Base-by-base conservation (phyloP, 2,113 vertebrate genomes). In the Sceloporus tristichus region DNA sequence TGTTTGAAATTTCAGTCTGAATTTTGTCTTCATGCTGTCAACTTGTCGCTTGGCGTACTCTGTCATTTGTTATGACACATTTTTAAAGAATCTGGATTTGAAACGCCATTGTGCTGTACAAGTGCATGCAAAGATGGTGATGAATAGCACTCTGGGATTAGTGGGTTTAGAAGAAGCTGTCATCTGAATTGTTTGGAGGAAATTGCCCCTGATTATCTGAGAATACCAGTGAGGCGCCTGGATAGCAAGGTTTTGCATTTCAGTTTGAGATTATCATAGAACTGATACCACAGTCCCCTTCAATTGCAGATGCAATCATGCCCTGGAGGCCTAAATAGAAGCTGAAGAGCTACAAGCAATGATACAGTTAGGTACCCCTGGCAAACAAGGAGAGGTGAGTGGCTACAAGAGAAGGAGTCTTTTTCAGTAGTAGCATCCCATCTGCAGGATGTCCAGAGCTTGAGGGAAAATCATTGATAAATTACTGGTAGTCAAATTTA, bases 1-100 rank as follows among this genome's bases (percentile, higher is more conserved):
- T 53, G 53, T 42, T 85, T 90, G 42, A 85, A 85, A 71, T 85
- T 85, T 59, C 59, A 70, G 71, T 29, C 62, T 74, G 29, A 71
- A 73, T 62, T 76, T 38, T 56, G 79, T 70, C 79, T 85, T 53
- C 29, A 23, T 80, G 6, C 65, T 87, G 79, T 42, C 18, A 53
- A 25, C 53, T 77, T 76, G 68, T 62, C 59, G 25, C 71, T 82
- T 1, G 42, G 53, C n/a, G 86, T 48, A 68, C 65, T 59, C 71
- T 87, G 48, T 81, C 56, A 56, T 40, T 62, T 79, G 79, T 77
- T 23, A 79, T 85, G 34, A 85, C 74, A 73, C 34, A 71, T 3
- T 82, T 84, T 38, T 74, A 85, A 74, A 62, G 74, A 53, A 71
- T 27, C n/a, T 42, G 56, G 71, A 59, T 62, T 27, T 38, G 23